Evolutionary conservation across 2,888 invertebrate genomes (phyloP).

Genomic region (Tubulanus polymorphus): DNA sequence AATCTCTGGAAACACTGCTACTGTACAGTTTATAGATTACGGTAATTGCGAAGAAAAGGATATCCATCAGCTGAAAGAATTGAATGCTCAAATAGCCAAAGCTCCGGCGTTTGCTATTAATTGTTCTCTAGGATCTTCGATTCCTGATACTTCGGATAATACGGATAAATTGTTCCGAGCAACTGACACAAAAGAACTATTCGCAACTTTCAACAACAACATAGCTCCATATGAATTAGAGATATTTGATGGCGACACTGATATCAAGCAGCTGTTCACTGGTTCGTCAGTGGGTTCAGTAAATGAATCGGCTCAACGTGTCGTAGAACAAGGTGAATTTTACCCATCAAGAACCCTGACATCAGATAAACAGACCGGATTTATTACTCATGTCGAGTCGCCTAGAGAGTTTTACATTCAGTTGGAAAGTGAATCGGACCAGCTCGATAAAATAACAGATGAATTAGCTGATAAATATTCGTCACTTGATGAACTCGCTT

Average conservation of each 20-base stretch:
- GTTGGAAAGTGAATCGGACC: slow-evolving; percentile 55
- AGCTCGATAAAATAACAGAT: slow-evolving; percentile 52
- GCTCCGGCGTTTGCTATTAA: slow-evolving; percentile 23
- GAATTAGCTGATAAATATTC: slow-evolving; percentile 54
- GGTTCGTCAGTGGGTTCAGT: too few species aligned
- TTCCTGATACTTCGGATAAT: slow-evolving; percentile 13
- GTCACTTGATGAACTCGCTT: not conserved
- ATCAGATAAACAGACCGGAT: slow-evolving; percentile 10
- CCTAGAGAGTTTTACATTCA: slow-evolving; percentile 61
- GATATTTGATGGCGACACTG: slow-evolving; percentile 11
- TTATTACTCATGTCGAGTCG: slow-evolving; percentile 25
- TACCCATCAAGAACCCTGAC: too few species aligned
- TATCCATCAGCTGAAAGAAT: slow-evolving; percentile 7
- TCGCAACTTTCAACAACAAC: not conserved
- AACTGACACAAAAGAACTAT: not conserved
- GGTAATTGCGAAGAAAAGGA: slow-evolving; percentile 34
- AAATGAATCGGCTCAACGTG: too few species aligned
- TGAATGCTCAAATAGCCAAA: slow-evolving; percentile 20
- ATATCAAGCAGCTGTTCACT: too few species aligned
- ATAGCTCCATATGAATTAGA: slow-evolving; percentile 5
- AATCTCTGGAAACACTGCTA: slow-evolving; percentile 18
- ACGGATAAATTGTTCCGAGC: slow-evolving; percentile 17
- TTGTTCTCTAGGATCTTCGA: slow-evolving; percentile 10
- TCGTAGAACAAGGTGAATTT: too few species aligned
- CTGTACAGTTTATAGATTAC: slow-evolving; percentile 47